These are phyloP conservation scores for Shargacucullia verbasci DNA, from an alignment of 2,888 invertebrate genomes.

Conservation along the genomic window DNA sequence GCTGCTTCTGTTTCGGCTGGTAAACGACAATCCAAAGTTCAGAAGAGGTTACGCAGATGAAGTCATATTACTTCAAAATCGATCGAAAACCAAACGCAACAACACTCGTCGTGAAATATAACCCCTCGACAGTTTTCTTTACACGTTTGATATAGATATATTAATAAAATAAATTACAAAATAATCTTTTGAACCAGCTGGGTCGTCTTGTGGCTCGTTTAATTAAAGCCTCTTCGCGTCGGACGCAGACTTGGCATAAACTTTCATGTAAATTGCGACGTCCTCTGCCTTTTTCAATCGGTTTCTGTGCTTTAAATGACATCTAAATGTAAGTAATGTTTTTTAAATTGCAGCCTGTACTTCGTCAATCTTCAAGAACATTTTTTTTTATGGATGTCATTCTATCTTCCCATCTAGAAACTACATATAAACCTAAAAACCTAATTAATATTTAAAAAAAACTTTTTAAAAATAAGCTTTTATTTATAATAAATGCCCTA, in stretches of 20 bases:
- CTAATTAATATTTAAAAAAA: no score
- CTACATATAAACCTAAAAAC: no score
- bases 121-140: constrained; percentile 4
- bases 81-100: no score
- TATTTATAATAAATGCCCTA: no score
- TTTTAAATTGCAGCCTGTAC: constrained; percentile 4
- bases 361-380: constrained; percentile 1
- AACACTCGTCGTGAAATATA: no score
- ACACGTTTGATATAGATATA: constrained; percentile 40
- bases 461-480: no score
- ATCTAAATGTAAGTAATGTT: constrained; percentile 11
- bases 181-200: constrained; percentile 58
- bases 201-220: constrained; percentile 53
- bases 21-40: no score
- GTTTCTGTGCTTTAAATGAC: constrained; percentile 20
- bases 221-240: constrained; percentile 56
- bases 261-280: constrained; percentile 58
- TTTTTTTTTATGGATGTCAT: constrained; percentile 2
- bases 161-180: constrained; percentile 56
- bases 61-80: no score
- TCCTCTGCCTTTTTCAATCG: constrained; percentile 42
- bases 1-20: no score
- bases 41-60: no score
- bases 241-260: constrained; percentile 53
- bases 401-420: neutral